Percentiles rank a stretch among this genome's conserved stretches.
phyloP scores from a whole-genome alignment of 1,140 invertebrate genomes.

The Meloidogyne floridensis region DNA sequence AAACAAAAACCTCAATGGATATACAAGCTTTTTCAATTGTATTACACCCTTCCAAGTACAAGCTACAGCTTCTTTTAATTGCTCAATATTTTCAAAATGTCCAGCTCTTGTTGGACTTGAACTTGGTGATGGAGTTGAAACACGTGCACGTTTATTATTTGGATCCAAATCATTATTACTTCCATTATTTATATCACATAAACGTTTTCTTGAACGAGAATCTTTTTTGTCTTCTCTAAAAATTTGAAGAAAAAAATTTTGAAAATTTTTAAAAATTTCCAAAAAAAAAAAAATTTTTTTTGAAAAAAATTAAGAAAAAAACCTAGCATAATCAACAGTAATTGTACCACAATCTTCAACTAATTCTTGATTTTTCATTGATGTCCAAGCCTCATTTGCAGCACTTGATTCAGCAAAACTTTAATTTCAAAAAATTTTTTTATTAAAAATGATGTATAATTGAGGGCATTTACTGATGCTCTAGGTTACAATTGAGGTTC shows the following conservation, averaged over 20 bases:
- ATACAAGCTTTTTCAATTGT: conserved; percentile 50
- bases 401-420: conserved; percentile 43
- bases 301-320: neutral
- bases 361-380: conserved; percentile 50
- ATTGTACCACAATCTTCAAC: conserved; percentile 43
- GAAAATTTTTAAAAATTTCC: conserved; percentile 14
- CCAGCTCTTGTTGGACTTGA: conserved; percentile 26
- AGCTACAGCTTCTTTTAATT: conserved; percentile 41
- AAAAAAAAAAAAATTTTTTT: conserved; percentile 19
- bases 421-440: conserved; percentile 10
- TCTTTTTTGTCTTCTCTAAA: conserved; percentile 35
- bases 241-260: conserved; percentile 7
- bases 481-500: neutral
- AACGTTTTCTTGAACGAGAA: conserved; percentile 11
- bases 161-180: conserved; percentile 9
- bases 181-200: neutral
- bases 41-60: conserved; percentile 53
- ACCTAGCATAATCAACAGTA: conserved; percentile 59
- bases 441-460: no score
- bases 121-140: conserved; percentile 46
- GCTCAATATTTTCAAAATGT: conserved; percentile 38
- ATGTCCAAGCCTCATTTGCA: conserved; percentile 51
- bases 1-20: conserved; percentile 39
- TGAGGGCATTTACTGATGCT: no score
- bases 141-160: conserved; percentile 39